phyloP scores from a whole-genome alignment of 2,797 vertebrate species.

The Epinephelus coioides region DNA sequence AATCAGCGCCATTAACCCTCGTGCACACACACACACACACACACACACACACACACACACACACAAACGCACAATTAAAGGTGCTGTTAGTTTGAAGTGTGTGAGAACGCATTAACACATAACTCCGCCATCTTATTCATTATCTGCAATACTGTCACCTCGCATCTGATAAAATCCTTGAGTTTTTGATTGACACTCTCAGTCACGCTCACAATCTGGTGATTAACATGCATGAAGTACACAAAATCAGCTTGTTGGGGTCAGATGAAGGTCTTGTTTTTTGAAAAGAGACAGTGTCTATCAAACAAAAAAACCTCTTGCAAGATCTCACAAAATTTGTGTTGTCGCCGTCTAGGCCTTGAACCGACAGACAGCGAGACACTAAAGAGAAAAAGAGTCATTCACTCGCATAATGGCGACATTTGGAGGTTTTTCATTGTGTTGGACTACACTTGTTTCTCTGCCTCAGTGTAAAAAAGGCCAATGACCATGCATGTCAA shows the following conservation, averaged over 20 bases:
- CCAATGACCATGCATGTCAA: background rate
- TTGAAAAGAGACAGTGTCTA: background rate
- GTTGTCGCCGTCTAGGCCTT: background rate
- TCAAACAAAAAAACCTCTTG: constrained; percentile 10
- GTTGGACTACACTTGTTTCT: background rate
- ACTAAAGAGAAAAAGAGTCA: background rate
- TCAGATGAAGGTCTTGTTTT: constrained; percentile 24
- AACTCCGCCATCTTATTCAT: constrained; percentile 19
- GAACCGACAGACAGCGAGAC: constrained; percentile 2
- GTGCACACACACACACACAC: constrained; percentile 1
- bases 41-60: constrained; percentile 1
- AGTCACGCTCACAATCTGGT: constrained; percentile 19
- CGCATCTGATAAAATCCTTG: constrained; percentile 40
- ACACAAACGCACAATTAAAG: constrained; percentile 19
- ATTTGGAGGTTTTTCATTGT: constrained; percentile 3
- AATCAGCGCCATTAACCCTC: background rate
- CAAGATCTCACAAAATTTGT: background rate
- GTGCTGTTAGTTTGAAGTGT: constrained; percentile 14
- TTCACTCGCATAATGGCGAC: background rate
- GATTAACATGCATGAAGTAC: constrained; percentile 14
- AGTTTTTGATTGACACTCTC: constrained; percentile 36
- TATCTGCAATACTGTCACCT: constrained; percentile 30
- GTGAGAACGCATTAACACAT: background rate
- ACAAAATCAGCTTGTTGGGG: constrained; percentile 9
- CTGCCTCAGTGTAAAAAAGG: constrained; percentile 1